A percentile compares a stretch with the other conserved stretches of the same genome.
Conservation (phyloP, 2,113 vertebrate species). For the Entomyzon cyanotis region DNA sequence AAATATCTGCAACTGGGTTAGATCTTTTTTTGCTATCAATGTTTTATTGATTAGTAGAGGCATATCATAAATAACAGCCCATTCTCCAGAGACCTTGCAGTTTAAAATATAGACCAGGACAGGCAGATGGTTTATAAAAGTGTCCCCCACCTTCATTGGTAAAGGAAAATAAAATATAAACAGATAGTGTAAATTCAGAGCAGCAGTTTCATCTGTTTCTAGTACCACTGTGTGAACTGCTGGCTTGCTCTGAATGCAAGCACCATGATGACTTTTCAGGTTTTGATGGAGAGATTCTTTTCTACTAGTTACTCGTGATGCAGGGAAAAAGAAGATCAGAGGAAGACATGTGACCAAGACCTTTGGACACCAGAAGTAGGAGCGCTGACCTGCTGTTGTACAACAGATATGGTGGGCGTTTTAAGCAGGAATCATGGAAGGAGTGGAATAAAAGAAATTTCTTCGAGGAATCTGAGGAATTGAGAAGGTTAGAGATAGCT, state of each 20-base stretch:
- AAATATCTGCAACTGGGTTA: not conserved
- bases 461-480: not conserved
- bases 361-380: not conserved
- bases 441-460: not conserved
- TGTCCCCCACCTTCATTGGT: fast-evolving
- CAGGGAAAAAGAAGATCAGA: not conserved
- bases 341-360: not conserved
- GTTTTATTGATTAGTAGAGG: not conserved
- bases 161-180: not conserved
- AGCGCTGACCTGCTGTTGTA: not conserved
- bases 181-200: not conserved
- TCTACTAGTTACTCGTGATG: not conserved
- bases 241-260: not conserved
- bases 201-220: not conserved
- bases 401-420: not conserved
- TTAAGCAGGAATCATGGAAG: not conserved
- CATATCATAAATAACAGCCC: not conserved
- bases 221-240: not conserved
- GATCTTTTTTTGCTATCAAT: not conserved
- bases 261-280: not conserved
- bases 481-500: not conserved
- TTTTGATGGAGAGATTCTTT: not conserved
- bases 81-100: not conserved
- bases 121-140: not conserved
- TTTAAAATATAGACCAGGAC: not conserved